Conservation (phyloP, 2,113 vertebrate species). For the Echinops telfairi region DNA sequence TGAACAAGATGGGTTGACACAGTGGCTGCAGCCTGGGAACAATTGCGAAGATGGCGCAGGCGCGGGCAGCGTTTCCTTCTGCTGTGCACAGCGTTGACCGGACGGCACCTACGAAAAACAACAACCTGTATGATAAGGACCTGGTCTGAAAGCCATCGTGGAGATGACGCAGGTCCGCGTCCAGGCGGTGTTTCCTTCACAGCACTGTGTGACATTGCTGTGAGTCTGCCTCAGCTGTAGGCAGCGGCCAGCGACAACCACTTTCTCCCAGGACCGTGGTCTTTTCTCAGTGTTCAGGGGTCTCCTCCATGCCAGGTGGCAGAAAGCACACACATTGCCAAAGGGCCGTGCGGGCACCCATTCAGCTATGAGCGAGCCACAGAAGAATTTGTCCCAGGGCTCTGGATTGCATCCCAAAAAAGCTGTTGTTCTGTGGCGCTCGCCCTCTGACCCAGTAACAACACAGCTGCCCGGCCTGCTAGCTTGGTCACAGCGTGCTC, state of each 20-base stretch:
- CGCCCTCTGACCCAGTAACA: neutral
- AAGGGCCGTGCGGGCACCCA: neutral
- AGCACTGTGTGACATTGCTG: neutral
- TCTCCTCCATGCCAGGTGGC: neutral
- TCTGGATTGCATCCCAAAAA: conserved; percentile 1
- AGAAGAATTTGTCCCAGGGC: neutral
- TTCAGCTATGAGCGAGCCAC: neutral
- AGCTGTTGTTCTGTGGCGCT: neutral
- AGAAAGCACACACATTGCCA: neutral
- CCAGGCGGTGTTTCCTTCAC: neutral
- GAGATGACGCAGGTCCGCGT: neutral
- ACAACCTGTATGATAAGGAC: too few species aligned
- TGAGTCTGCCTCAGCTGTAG: neutral
- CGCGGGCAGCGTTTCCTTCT: too few species aligned
- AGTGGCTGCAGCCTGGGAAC: too few species aligned
- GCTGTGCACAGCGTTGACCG: too few species aligned
- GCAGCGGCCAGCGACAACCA: neutral
- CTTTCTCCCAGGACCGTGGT: neutral
- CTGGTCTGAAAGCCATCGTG: too few species aligned
- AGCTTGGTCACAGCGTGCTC: neutral
- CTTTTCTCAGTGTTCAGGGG: neutral
- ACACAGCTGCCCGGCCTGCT: neutral
- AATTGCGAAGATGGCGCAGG: too few species aligned
- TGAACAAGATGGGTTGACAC: too few species aligned
- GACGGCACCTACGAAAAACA: too few species aligned